Evolutionary conservation across 1,140 invertebrate species (phyloP).

Genomic region (Ruditapes philippinarum): DNA sequence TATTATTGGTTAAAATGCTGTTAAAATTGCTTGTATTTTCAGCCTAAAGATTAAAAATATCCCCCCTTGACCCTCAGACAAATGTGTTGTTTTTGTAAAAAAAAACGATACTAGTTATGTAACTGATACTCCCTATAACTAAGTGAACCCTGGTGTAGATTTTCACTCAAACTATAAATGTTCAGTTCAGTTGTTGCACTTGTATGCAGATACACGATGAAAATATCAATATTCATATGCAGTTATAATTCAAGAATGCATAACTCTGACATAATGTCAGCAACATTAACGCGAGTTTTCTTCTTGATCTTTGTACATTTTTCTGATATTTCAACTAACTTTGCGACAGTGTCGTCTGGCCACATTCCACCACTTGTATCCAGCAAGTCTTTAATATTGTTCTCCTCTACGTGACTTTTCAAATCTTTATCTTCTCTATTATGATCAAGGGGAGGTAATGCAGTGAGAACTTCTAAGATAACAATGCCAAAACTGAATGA

Average conservation of each 20-base stretch:
- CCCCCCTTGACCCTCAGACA: too few species aligned
- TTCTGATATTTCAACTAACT: constrained; percentile 66
- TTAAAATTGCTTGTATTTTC: too few species aligned
- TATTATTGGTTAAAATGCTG: too few species aligned
- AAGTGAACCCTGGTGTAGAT: too few species aligned
- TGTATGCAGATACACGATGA: too few species aligned
- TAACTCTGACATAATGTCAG: constrained; percentile 74
- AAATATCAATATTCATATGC: not conserved
- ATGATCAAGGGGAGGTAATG: constrained; percentile 73
- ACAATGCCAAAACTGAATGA: constrained; percentile 93
- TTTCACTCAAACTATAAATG: too few species aligned
- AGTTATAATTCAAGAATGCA: too few species aligned
- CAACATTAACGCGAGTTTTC: constrained; percentile 70
- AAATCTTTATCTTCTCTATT: constrained; percentile 76
- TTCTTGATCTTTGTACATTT: constrained; percentile 71
- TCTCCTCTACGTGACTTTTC: constrained; percentile 72
- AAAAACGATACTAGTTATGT: too few species aligned
- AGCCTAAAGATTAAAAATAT: too few species aligned
- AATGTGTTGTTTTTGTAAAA: too few species aligned
- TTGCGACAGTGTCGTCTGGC: constrained; percentile 65
- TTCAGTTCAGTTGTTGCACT: too few species aligned
- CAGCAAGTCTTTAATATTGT: constrained; percentile 56
- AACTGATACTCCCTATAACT: too few species aligned
- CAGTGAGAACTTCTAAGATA: constrained; percentile 80
- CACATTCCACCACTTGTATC: constrained; percentile 70